phyloP scores from a whole-genome alignment of 2,113 vertebrate species.

The Lagopus leucura region DNA sequence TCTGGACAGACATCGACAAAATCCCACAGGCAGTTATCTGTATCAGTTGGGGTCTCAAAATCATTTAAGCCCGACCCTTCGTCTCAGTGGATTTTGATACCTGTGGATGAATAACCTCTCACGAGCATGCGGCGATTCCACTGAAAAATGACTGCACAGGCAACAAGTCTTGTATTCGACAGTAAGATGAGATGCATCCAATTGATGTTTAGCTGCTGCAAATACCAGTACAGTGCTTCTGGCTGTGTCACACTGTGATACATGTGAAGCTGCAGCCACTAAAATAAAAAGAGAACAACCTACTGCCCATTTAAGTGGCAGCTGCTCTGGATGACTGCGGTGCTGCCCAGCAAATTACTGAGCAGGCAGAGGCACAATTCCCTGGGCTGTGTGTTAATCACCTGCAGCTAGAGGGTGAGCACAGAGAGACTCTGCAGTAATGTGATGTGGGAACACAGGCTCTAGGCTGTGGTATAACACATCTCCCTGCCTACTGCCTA shows the following conservation, averaged over 20 bases:
- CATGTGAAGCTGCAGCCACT: background rate
- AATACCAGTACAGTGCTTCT: background rate
- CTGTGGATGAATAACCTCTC: background rate
- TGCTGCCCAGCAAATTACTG: conserved; percentile 64
- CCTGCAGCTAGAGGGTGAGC: conserved; percentile 39
- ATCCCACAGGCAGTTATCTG: background rate
- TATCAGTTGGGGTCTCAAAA: background rate
- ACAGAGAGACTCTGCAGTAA: conserved; percentile 38
- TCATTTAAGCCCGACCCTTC: background rate
- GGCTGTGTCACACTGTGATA: background rate
- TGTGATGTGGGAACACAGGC: background rate
- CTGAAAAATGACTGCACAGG: background rate
- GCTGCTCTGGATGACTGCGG: conserved; percentile 28
- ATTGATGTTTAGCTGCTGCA: background rate
- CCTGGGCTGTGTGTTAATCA: conserved; percentile 3
- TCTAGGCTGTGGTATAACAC: background rate
- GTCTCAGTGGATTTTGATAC: background rate
- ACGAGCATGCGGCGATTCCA: rapidly evolving
- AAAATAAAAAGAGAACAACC: conserved; percentile 48
- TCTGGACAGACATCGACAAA: background rate
- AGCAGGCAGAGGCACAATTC: conserved; percentile 58
- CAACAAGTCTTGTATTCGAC: background rate
- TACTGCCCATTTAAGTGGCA: conserved; percentile 26
- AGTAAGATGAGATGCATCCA: background rate
- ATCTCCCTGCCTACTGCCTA: conserved; percentile 8